phyloP scores from a whole-genome alignment of 2,113 vertebrate species.

The Coregonus clupeaformis region DNA sequence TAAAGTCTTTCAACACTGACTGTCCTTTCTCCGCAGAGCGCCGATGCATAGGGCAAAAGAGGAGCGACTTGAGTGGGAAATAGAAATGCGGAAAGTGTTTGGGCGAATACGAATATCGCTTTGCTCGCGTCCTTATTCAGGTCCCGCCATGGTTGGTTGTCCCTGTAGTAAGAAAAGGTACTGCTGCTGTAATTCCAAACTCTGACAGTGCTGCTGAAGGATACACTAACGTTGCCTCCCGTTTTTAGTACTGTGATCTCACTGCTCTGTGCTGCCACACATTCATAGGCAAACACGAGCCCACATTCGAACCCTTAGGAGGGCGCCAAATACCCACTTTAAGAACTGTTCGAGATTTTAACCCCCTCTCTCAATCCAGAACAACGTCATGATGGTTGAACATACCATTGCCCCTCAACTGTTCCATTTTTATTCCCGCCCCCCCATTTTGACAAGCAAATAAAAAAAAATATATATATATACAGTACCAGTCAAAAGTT shows the following conservation, averaged over 20 bases:
- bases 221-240: conserved; percentile 14
- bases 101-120: conserved; percentile 36
- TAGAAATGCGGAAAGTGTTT: conserved; percentile 42
- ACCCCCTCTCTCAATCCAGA: not conserved
- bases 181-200: conserved; percentile 14
- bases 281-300: conserved; percentile 17
- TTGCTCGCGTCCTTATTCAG: conserved; percentile 35
- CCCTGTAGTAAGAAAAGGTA: conserved; percentile 16
- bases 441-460: no score
- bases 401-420: no score
- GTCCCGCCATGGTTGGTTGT: conserved; percentile 61
- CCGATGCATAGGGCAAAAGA: conserved; percentile 46
- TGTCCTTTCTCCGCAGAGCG: conserved; percentile 43
- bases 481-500: no score
- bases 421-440: no score
- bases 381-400: no score
- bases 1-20: conserved; percentile 26
- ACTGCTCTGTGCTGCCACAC: no score
- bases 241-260: no score
- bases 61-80: not conserved
- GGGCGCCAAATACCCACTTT: conserved; percentile 13
- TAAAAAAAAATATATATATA: no score
- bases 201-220: conserved; percentile 25
- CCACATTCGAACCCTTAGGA: conserved; percentile 2
- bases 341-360: not conserved